Evolutionary conservation across 2,797 vertebrate species (phyloP), one percentile per base, ranked within the genome.

Genomic region (Lacerta viridis): DNA sequence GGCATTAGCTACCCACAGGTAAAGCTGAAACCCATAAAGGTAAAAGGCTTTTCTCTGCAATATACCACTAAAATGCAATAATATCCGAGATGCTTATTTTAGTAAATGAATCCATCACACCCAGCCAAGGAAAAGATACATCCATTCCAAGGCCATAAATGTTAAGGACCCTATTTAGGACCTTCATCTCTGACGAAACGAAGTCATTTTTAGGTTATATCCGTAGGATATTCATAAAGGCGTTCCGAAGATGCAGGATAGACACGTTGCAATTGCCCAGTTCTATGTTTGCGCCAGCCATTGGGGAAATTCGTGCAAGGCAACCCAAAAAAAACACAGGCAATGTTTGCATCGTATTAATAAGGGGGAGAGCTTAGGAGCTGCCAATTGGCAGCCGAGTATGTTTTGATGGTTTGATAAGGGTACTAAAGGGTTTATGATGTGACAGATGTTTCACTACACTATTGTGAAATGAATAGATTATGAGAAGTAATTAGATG

Each of bases 401-500:
- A 92, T 97, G 97, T 97, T 97, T 97, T 97, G 96, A 96, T 97
- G 97, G 97, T 97, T 98, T 98, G 97, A 97, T 98, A 97, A 96
- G 96, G 97, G 97, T 97, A 97, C 97, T 98, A 98, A 98, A 98
- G 97, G 98, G 97, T 98, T 98, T 98, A 98, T 97, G 98, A 98
- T 98, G 98, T 98, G 98, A 98, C 99, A 99, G 98, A 99, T 99
- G 98, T 98, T 98, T 98, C 98, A 98, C 98, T 98, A 98, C 98
- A 98, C 97, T 97, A 98, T 97, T 98, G 97, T 98, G 98, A 98
- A 99, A 99, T 99, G 98, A 99, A 99, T 99, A 99, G 98, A 99
- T 99, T 98, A 99, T 99, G 98, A 99, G 98, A 98, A 98, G 98
- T 99, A 99, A 99, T 99, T 99, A 99, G 98, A 98, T 98, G 98